Percentiles rank a stretch among this genome's conserved stretches.
Evolutionary conservation across 2,888 invertebrate species (phyloP).

Genomic region (Helicoverpa assulta): DNA sequence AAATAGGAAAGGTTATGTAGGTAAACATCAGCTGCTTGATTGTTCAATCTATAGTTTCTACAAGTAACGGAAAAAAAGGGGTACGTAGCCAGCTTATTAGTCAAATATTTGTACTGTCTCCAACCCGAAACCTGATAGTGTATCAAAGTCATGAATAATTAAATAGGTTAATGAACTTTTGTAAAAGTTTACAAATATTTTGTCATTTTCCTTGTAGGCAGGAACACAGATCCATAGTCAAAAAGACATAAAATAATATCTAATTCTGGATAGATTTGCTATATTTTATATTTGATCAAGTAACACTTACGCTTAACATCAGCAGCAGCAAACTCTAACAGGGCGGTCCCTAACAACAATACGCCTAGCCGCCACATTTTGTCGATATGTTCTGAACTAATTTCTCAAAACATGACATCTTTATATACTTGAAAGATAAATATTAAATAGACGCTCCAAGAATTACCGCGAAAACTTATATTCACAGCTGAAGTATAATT

Average conservation of each 20-base stretch:
- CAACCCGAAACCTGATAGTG: too few species aligned
- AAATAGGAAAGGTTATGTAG: too few species aligned
- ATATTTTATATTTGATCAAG: neutral
- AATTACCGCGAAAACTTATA: conserved; percentile 53
- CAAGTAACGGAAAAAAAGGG: too few species aligned
- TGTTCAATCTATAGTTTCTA: too few species aligned
- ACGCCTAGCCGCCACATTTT: conserved; percentile 78
- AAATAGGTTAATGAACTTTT: too few species aligned
- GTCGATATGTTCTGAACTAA: conserved; percentile 63
- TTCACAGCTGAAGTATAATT: conserved; percentile 70
- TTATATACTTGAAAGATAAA: conserved; percentile 74
- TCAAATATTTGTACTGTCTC: too few species aligned
- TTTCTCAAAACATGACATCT: conserved; percentile 68
- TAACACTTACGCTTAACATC: conserved; percentile 72
- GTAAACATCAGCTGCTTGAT: neutral
- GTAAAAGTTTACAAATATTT: too few species aligned
- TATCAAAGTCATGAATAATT: too few species aligned
- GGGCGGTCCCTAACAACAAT: conserved; percentile 61
- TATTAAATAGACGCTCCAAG: conserved; percentile 67
- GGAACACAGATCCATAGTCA: neutral
- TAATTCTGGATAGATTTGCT: neutral
- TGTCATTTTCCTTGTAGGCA: too few species aligned
- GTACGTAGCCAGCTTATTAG: too few species aligned
- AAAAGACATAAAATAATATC: neutral
- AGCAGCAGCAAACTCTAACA: conserved; percentile 62